Percentiles rank a stretch among this genome's conserved stretches.
phyloP scores from a whole-genome alignment of 2,797 vertebrate species.

The Hipposideros larvatus region DNA sequence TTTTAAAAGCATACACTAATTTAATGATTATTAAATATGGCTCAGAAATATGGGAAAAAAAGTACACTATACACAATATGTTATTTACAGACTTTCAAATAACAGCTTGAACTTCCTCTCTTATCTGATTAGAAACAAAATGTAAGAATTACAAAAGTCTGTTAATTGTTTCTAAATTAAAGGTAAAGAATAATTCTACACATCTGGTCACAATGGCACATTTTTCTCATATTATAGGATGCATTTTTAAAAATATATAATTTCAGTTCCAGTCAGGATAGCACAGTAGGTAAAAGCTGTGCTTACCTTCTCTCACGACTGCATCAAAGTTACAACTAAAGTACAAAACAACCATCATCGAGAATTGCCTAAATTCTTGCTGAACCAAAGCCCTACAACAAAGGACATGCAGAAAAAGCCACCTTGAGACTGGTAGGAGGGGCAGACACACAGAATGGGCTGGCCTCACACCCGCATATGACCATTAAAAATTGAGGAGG shows the following conservation, averaged over 20 bases:
- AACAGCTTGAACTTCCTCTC: not conserved
- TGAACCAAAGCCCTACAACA: too few relatives aligned
- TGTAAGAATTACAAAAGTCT: not conserved
- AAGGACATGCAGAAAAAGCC: too few relatives aligned
- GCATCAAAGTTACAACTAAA: too few relatives aligned
- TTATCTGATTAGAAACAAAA: not conserved
- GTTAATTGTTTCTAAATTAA: not conserved
- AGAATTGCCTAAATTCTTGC: too few relatives aligned
- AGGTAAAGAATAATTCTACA: not conserved
- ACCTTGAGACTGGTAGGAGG: too few relatives aligned
- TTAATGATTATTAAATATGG: conserved; percentile 68
- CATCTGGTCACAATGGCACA: not conserved
- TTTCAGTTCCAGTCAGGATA: not conserved
- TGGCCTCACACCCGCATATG: too few relatives aligned
- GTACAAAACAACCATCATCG: too few relatives aligned
- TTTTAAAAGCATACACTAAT: conserved; percentile 73
- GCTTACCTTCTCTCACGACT: too few relatives aligned
- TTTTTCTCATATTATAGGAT: not conserved
- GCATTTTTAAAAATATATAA: conserved; percentile 2
- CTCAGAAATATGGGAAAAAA: conserved; percentile 40
- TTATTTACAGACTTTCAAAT: conserved; percentile 58
- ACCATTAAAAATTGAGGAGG: too few relatives aligned
- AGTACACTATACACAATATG: not conserved
- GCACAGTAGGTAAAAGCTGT: too few relatives aligned
- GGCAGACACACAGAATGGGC: too few relatives aligned